A percentile compares a stretch with the other conserved stretches of the same genome.
These are phyloP conservation scores for Leguminivora glycinivorella DNA, from an alignment of 1,140 invertebrate species.

Conservation along the genomic window DNA sequence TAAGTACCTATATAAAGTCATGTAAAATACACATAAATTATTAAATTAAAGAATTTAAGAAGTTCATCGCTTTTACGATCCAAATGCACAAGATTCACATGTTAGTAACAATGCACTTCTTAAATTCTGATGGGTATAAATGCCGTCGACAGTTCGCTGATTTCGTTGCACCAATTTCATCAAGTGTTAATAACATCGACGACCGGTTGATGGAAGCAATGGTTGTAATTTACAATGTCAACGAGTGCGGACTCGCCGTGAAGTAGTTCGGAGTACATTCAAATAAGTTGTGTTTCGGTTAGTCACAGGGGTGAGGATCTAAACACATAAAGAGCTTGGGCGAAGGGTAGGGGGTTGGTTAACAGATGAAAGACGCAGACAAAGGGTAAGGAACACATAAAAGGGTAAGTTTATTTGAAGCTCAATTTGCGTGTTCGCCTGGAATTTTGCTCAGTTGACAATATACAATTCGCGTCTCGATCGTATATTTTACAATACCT, in stretches of 20 bases:
- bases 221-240: constrained; percentile 74
- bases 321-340: constrained; percentile 80
- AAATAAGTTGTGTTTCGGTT: constrained; percentile 74
- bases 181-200: constrained; percentile 53
- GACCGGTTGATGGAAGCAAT: constrained; percentile 70
- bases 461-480: constrained; percentile 65
- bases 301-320: constrained; percentile 77
- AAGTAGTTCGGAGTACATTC: constrained; percentile 69
- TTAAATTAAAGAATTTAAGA: constrained; percentile 9
- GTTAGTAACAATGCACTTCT: constrained; percentile 24
- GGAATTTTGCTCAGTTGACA: constrained; percentile 71
- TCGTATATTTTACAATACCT: constrained; percentile 70
- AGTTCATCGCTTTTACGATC: constrained; percentile 4
- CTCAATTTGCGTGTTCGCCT: constrained; percentile 76
- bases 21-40: neutral
- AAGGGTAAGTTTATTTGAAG: constrained; percentile 78
- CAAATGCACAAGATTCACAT: constrained; percentile 26
- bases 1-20: neutral
- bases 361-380: constrained; percentile 83
- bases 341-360: constrained; percentile 75
- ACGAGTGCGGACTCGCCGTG: constrained; percentile 65
- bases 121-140: constrained; percentile 11
- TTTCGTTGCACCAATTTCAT: constrained; percentile 69
- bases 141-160: neutral
- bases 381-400: constrained; percentile 81